Evolutionary conservation across 2,888 invertebrate genomes (phyloP).

Genomic region (Trissoscelio sp.): DNA sequence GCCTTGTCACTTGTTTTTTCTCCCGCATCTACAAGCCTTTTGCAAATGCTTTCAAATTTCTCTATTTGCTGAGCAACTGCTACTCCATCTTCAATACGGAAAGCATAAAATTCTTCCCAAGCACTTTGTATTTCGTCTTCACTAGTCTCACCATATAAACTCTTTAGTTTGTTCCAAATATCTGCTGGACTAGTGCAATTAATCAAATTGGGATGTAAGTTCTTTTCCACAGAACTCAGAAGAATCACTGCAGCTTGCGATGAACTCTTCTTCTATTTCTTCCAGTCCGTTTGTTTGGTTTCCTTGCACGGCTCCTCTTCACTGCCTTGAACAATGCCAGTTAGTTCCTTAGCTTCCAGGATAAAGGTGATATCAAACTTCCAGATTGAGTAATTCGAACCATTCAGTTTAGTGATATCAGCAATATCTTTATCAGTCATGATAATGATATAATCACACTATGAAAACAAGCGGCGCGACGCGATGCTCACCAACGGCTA

Average conservation of each 20-base stretch:
- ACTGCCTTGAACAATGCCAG: too few species aligned
- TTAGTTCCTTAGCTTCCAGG: too few species aligned
- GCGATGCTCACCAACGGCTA: conserved; percentile 16
- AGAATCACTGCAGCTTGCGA: conserved; percentile 25
- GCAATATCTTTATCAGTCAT: conserved; percentile 10
- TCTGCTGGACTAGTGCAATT: too few species aligned
- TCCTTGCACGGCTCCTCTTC: background rate
- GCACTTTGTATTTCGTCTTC: conserved; percentile 51
- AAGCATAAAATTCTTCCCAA: conserved; percentile 55
- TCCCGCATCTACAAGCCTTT: conserved; percentile 35
- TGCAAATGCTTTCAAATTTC: conserved; percentile 12
- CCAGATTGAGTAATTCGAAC: too few species aligned
- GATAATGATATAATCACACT: conserved; percentile 7
- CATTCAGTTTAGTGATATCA: conserved; percentile 6
- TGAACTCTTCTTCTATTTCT: conserved; percentile 33
- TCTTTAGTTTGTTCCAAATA: too few species aligned
- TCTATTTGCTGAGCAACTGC: conserved; percentile 20
- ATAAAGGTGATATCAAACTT: too few species aligned
- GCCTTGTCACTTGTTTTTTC: background rate
- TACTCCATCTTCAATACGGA: conserved; percentile 21
- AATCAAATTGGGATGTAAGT: too few species aligned
- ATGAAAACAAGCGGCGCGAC: background rate
- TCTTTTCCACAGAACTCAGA: too few species aligned
- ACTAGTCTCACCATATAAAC: conserved; percentile 56
- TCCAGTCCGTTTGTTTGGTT: conserved; percentile 25